Percentiles rank a stretch among this genome's conserved stretches.
These are phyloP conservation scores for Orthonyx spaldingii DNA, from an alignment of 2,113 vertebrate species.

Conservation along the genomic window DNA sequence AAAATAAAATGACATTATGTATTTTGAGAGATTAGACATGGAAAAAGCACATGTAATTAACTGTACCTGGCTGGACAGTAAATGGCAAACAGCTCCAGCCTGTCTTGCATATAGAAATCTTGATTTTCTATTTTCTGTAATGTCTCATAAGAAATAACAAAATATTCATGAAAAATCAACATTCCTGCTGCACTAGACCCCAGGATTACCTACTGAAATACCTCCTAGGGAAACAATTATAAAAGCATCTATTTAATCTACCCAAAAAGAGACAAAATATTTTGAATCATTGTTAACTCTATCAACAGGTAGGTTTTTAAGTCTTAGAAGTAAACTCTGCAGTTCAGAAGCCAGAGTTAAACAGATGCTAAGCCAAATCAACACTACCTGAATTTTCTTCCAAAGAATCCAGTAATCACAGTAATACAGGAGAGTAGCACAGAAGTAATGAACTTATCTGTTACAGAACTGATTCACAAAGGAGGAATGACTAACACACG, in stretches of 20 bases:
- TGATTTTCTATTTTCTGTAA: not conserved
- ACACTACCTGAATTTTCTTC: not conserved
- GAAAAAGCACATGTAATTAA: not conserved
- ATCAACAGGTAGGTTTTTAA: not conserved
- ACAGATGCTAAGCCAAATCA: not conserved
- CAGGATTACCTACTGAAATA: not conserved
- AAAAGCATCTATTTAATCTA: not conserved
- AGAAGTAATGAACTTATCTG: not conserved
- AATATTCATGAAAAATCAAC: not conserved
- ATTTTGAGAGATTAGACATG: not conserved
- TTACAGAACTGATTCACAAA: not conserved
- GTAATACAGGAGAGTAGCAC: not conserved
- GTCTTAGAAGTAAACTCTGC: not conserved
- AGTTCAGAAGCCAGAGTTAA: not conserved
- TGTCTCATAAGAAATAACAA: not conserved
- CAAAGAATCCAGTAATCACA: not conserved
- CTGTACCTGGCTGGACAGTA: not conserved
- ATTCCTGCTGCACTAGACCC: not conserved
- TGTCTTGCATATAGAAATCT: not conserved
- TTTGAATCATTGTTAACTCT: fast-evolving
- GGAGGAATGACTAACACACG: not conserved
- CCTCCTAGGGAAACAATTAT: not conserved
- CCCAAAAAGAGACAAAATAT: not conserved
- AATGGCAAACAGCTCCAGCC: not conserved
- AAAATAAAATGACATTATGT: conserved; percentile 15